A percentile compares a stretch with the other conserved stretches of the same genome.
These are phyloP conservation scores for Zophobas atratus DNA, from an alignment of 1,140 invertebrate species.

Conservation along the genomic window DNA sequence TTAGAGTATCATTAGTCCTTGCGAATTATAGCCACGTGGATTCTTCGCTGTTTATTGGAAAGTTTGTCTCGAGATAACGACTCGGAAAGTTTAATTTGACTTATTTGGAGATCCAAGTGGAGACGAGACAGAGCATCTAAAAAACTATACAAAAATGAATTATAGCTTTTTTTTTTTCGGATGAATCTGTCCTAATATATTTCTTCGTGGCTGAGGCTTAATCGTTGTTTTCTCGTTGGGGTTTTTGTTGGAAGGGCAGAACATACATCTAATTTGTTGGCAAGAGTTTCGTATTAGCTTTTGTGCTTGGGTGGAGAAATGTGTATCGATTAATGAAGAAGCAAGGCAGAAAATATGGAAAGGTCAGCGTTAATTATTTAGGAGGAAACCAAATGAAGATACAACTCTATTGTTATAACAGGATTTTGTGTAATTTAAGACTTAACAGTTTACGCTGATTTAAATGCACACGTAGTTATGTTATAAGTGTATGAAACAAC, in stretches of 20 bases:
- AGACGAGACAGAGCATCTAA: background rate
- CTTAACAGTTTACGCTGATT: no score
- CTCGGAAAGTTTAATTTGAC: constrained; percentile 2
- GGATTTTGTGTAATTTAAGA: no score
- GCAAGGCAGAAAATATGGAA: no score
- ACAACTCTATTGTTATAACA: no score
- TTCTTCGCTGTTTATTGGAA: background rate
- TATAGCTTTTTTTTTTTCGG: background rate
- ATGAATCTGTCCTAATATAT: background rate
- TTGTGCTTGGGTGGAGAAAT: no score
- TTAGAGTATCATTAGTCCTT: background rate
- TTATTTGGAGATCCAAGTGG: background rate
- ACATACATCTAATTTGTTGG: no score
- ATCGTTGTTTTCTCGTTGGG: background rate
- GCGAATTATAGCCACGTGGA: constrained; percentile 1
- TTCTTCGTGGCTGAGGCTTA: background rate
- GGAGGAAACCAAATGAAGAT: no score
- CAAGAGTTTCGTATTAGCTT: no score
- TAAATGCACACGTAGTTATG: no score
- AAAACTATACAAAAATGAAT: background rate
- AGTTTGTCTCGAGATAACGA: background rate
- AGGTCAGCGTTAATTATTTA: no score
- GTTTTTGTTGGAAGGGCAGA: background rate
- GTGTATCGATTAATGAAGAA: no score
- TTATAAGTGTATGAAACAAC: no score